Conservation (phyloP, 1,140 invertebrate species). For the Leptoteleia sp. region DNA sequence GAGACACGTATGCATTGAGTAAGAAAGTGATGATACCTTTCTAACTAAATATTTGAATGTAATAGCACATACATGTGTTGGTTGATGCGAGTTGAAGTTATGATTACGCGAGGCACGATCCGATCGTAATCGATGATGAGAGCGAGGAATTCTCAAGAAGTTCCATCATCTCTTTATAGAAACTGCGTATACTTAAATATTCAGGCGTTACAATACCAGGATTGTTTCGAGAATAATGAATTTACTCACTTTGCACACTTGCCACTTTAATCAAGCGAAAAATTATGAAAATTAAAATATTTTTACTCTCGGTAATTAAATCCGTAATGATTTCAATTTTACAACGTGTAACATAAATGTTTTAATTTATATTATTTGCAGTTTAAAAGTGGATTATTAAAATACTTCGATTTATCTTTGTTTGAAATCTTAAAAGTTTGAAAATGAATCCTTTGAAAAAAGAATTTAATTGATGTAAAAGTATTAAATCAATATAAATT, state of each 20-base stretch:
- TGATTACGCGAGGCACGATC: slow-evolving; percentile 63
- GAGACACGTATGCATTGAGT: slow-evolving; percentile 61
- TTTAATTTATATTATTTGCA: no score
- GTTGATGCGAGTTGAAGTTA: slow-evolving; percentile 56
- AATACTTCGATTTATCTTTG: no score
- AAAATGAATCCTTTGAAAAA: no score
- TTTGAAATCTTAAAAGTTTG: no score
- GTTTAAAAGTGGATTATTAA: no score
- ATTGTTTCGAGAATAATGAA: slow-evolving; percentile 1
- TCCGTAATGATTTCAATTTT: no score
- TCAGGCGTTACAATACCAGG: slow-evolving; percentile 10
- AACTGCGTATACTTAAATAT: slow-evolving; percentile 29
- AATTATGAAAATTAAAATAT: no score
- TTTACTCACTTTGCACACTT: background rate
- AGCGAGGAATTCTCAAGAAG: slow-evolving; percentile 47
- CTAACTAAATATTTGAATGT: slow-evolving; percentile 63
- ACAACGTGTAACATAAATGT: no score
- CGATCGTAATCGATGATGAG: slow-evolving; percentile 58
- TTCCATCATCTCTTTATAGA: slow-evolving; percentile 36
- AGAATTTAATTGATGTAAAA: no score
- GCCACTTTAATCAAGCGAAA: no score
- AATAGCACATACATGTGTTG: slow-evolving; percentile 40
- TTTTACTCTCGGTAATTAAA: no score
- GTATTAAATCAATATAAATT: no score
- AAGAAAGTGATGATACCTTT: slow-evolving; percentile 66